Evolutionary conservation across 2,113 vertebrate species (phyloP), one percentile per base, ranked within the genome.

Genomic region (Australoheros scitulus): DNA sequence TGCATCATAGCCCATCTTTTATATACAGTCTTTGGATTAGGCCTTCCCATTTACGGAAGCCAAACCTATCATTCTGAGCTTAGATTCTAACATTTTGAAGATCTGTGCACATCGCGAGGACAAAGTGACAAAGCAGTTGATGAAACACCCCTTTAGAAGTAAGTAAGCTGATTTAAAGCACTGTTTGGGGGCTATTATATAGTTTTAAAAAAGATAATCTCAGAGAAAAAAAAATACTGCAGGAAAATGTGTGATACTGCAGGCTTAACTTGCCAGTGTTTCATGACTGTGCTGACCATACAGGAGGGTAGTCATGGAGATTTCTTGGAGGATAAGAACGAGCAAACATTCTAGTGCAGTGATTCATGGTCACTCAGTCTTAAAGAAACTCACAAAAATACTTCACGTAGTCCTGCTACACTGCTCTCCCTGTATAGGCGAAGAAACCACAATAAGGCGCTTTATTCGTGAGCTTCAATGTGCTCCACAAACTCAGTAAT

Each of bases 331-430:
- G 61, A 85, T 78, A 77, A 86, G 77, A 57, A 47, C 59, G 82
- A 90, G 83, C 87, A 94, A 93, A 94, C 91, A 93, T 61, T 84
- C 58, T 78, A 4, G 57, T 41, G 75, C 64, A 29, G 52, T 85
- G 88, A 92, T 88, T 93, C 80, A 92, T 36, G 76, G 77, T 38
- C 87, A 81, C 76, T 82, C 59, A 5, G 58, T 70, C 76, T 88
- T 89, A 80, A 86, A 89, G 80, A 82, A 83, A 90, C 80, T 89
- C 84, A 82, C 65, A 34, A 61, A 89, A 84, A 91, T 90, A 87
- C 75, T 77, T 94, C 90, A 90, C 90, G 88, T 20, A 59, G 61
- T 38, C 65, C 38, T 18, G 7, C 85, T 70, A 91, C 81, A 89
- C 89, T 61, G 20, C 88, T 65, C 61, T 56, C 63, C 52, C 59